A percentile compares a stretch with the other conserved stretches of the same genome.
Evolutionary conservation across 2,113 vertebrate genomes (phyloP).

Genomic region (Saguinus midas): DNA sequence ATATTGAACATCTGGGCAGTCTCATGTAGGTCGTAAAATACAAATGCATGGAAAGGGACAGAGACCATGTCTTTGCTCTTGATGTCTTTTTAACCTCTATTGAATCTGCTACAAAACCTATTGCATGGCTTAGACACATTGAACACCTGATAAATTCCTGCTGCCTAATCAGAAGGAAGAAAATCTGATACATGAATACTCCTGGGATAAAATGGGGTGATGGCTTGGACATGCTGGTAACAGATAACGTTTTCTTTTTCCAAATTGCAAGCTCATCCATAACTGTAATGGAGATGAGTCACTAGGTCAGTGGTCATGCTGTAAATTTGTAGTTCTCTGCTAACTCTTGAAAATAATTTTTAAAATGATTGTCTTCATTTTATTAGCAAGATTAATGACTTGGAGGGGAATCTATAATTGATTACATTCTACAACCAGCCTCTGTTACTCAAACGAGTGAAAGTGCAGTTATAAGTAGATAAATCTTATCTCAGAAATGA

Average conservation of each 20-base stretch:
- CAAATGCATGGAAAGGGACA: too few species aligned
- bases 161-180: neutral
- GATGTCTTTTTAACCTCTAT: neutral
- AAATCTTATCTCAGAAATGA: constrained; percentile 50
- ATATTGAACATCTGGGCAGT: neutral
- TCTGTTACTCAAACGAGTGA: constrained; percentile 33
- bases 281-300: neutral
- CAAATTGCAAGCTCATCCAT: neutral
- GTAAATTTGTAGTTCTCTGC: neutral
- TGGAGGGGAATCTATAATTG: constrained; percentile 20
- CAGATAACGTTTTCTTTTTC: neutral
- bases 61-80: neutral
- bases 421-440: constrained; percentile 24
- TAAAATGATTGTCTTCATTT: neutral
- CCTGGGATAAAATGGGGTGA: neutral
- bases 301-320: neutral
- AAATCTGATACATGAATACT: neutral
- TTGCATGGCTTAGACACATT: neutral
- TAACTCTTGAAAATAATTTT: neutral
- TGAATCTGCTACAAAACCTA: neutral
- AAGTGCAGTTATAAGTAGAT: neutral
- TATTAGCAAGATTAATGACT: constrained; percentile 42
- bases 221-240: neutral
- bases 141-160: neutral
- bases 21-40: too few species aligned